These are phyloP conservation scores for Calidris pygmaea DNA, from an alignment of 2,113 vertebrate species.

Conservation along the genomic window DNA sequence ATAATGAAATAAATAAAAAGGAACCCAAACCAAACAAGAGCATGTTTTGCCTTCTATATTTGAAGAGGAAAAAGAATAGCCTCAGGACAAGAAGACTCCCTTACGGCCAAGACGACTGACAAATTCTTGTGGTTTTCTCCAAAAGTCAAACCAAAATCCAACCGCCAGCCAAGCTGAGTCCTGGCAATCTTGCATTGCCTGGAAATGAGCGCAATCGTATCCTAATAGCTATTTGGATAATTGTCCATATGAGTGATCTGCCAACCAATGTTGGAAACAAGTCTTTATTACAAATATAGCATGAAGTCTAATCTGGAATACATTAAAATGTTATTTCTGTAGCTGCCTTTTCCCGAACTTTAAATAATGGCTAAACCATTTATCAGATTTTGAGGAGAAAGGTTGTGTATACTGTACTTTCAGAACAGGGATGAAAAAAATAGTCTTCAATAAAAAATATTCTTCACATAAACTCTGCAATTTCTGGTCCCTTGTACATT, in stretches of 20 bases:
- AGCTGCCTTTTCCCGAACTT: conserved; percentile 74
- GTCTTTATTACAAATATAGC: conserved; percentile 82
- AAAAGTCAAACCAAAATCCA: conserved; percentile 80
- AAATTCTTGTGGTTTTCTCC: conserved; percentile 86
- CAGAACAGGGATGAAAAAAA: not conserved
- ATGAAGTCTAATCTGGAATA: conserved; percentile 83
- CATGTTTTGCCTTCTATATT: conserved; percentile 59
- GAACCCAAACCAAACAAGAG: not conserved
- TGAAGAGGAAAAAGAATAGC: conserved; percentile 70
- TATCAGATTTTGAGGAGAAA: conserved; percentile 76
- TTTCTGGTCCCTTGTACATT: not conserved
- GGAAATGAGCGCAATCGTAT: conserved; percentile 83
- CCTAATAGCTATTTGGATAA: conserved; percentile 85
- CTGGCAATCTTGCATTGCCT: conserved; percentile 77
- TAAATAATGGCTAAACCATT: conserved; percentile 79
- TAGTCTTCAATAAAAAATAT: conserved; percentile 1
- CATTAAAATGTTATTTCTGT: conserved; percentile 84
- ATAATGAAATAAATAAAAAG: not conserved
- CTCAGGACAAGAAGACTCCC: conserved; percentile 72
- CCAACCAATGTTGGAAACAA: conserved; percentile 77
- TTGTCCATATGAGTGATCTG: conserved; percentile 78
- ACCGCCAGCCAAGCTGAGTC: conserved; percentile 68
- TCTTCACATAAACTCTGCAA: not conserved
- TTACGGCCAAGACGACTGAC: conserved; percentile 76
- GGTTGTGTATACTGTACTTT: conserved; percentile 9